Base-by-base conservation (phyloP, 2,797 vertebrate species). In the Craterocephalus amniculus region DNA sequence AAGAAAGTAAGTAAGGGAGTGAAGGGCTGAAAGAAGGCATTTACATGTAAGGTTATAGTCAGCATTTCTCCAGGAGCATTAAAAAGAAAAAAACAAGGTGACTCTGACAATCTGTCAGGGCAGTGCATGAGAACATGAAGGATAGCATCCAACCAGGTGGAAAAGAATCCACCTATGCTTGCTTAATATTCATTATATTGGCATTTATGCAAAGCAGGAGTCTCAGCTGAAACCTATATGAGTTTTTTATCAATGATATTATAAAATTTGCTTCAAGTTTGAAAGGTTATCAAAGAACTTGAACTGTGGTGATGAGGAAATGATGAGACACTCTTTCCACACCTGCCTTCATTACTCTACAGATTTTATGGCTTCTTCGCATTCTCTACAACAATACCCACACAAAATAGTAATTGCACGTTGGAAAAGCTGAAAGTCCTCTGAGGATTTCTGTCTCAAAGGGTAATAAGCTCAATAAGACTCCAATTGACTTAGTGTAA, bases 261-360 rank as follows among this genome's bases (percentile, higher is more conserved):
- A 31, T 20, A 24, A 70, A 70, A 67, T 78, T 51, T 72, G 63
- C 79, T 65, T 29, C 32, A 61, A 79, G 80, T 59, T 79, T 52
- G 52, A 79, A 55, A 70, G 45, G 73, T 76, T 76, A 56, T 38
- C 48, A 67, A 79, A 68, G 61, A 22, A 63, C 71, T 72, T 74
- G 64, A 65, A 70, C 62, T 20, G 24, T 71, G 48, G 58, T 35
- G 3, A 36, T 22, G 57, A 71, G 58, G 67, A 82, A 81, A 84
- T 62, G 67, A 78, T 26, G 27, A 79, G 72, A 81, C 58, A 74
- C 67, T 81, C 83, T 86, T 86, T 87, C 86, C 78, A 86, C 87
- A 91, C 88, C 87, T 92, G 88, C 83, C 74, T 24, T 79, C 83
- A 89, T 87, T 88, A 75, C 72, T 74, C 67, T 77, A 34, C 68